These are phyloP conservation scores for Danio tinwini DNA, from an alignment of 2,797 vertebrate species.

Conservation along the genomic window DNA sequence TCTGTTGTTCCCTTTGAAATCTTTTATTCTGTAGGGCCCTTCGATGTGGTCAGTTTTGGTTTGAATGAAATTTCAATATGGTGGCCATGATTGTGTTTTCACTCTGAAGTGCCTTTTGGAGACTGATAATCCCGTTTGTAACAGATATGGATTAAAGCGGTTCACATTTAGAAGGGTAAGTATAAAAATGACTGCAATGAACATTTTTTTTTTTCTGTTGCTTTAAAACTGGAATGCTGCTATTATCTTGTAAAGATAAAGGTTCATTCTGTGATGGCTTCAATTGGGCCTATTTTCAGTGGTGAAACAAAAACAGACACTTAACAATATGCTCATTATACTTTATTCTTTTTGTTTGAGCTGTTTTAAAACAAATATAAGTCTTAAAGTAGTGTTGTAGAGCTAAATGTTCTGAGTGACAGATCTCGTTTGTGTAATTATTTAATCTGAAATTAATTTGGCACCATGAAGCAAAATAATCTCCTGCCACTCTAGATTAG, in stretches of 20 bases:
- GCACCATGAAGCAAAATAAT: background rate
- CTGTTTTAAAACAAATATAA: background rate
- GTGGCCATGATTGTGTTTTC: no score
- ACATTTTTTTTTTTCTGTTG: background rate
- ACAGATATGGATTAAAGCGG: background rate
- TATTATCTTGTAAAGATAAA: background rate
- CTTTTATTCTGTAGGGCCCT: no score
- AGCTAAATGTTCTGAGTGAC: background rate
- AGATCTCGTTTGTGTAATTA: background rate
- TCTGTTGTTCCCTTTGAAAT: no score
- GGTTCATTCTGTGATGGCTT: background rate
- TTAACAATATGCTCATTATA: background rate
- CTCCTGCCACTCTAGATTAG: background rate
- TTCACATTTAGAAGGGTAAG: background rate
- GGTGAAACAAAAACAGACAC: background rate
- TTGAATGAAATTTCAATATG: no score
- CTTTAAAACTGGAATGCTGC: background rate
- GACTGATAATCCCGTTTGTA: no score
- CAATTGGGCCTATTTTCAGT: background rate
- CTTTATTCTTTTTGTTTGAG: background rate
- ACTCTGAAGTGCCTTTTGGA: no score
- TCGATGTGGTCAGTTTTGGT: no score
- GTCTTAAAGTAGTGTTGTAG: background rate
- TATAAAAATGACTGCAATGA: background rate
- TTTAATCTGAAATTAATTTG: background rate